Evolutionary conservation across 2,113 vertebrate species (phyloP).

Genomic region (Poecilia latipinna): DNA sequence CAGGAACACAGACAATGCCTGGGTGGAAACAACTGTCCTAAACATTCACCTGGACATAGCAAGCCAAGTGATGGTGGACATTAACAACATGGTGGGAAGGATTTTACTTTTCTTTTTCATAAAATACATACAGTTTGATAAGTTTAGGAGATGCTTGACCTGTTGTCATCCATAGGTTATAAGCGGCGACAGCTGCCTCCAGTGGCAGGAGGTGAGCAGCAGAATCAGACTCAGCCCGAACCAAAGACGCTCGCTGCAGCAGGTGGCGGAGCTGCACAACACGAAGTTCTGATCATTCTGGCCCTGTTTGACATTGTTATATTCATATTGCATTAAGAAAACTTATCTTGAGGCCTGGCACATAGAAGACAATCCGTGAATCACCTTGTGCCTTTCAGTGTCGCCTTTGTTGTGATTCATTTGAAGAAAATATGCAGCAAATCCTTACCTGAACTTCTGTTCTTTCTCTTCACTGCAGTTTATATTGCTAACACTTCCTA

Average conservation of each 20-base stretch:
- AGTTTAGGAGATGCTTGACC: background rate
- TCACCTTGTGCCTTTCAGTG: background rate
- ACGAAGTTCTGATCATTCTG: conserved; percentile 79
- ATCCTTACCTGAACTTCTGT: conserved; percentile 12
- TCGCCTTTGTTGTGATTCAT: conserved; percentile 2
- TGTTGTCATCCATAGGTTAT: conserved; percentile 42
- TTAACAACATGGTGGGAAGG: conserved; percentile 73
- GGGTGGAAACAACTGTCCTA: conserved; percentile 87
- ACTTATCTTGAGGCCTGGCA: background rate
- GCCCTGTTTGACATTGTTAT: conserved; percentile 11
- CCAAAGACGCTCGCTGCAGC: conserved; percentile 84
- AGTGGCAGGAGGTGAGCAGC: conserved; percentile 87
- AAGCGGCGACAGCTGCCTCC: conserved; percentile 60
- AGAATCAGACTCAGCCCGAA: conserved; percentile 75
- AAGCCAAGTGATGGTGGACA: conserved; percentile 67
- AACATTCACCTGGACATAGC: conserved; percentile 84
- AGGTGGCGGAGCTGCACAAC: conserved; percentile 71
- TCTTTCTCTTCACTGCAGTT: background rate
- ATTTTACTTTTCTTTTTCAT: background rate
- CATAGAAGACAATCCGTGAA: background rate
- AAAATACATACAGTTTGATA: background rate
- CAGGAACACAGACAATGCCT: conserved; percentile 93
- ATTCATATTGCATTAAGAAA: background rate
- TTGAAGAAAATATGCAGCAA: background rate
- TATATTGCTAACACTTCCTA: too few relatives aligned